These are phyloP conservation scores for Trichoplusia ni DNA, from an alignment of 1,140 invertebrate genomes.

Conservation along the genomic window DNA sequence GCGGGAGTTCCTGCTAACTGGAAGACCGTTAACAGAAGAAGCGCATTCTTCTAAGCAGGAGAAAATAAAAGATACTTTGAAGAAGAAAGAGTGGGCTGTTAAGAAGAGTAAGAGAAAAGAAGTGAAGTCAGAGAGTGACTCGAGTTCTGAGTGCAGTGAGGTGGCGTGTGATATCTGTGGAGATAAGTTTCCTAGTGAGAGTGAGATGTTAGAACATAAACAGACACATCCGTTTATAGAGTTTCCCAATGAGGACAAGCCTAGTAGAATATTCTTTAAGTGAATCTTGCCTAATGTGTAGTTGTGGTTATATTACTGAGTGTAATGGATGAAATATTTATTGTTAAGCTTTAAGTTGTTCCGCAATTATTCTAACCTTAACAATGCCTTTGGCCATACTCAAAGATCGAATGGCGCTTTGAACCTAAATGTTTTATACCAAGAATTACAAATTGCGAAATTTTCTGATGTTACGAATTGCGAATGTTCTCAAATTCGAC, in stretches of 20 bases:
- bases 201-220: constrained; percentile 68
- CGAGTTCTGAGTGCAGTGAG: constrained; percentile 14
- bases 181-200: constrained; percentile 60
- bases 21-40: constrained; percentile 51
- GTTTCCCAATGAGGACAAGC: constrained; percentile 70
- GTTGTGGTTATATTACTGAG: constrained; percentile 6
- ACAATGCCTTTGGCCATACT: too few species aligned
- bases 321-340: too few species aligned
- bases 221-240: constrained; percentile 73
- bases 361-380: not conserved
- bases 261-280: constrained; percentile 78
- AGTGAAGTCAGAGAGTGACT: constrained; percentile 8
- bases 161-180: constrained; percentile 70
- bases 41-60: constrained; percentile 43
- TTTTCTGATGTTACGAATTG: too few species aligned
- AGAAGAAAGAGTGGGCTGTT: constrained; percentile 36
- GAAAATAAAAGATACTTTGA: constrained; percentile 27
- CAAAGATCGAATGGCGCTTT: too few species aligned
- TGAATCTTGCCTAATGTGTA: constrained; percentile 18
- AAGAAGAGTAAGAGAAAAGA: constrained; percentile 44
- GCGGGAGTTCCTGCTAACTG: constrained; percentile 65
- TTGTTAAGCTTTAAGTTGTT: not conserved
- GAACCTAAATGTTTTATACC: too few species aligned
- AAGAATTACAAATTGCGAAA: too few species aligned
- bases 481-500: too few species aligned